Evolutionary conservation across 2,113 vertebrate species (phyloP), one percentile per base, ranked within the genome.

Genomic region (Clarias macrocephalus): DNA sequence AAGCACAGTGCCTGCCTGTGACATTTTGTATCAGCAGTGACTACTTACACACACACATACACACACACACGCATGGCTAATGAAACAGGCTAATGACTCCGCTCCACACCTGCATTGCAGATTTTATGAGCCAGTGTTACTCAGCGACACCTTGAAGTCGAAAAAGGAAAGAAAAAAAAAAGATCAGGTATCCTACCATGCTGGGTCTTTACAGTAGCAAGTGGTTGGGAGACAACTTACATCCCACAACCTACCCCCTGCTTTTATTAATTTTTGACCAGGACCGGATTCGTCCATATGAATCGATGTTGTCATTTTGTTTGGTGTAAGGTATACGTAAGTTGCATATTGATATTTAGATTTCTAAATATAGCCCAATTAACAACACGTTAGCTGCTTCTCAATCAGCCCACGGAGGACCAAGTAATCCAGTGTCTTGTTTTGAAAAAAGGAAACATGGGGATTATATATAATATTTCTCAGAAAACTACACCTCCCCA

Each of bases 351-450:
- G 84, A 88, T 91, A 21, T 42, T 81, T 12, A 88, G 87, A 84
- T 92, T 92, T 93, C 89, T 92, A 93, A 93, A 94, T 89, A 92
- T 89, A 92, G 88, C 30, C 95, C 93, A 94, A 95, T 95, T 94
- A 93, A 94, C 95, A 91, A 92, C 95, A 94, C 95, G 92, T 96
- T 97, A 95, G 94, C 96, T 95, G 96, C 95, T 96, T 97, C 96
- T 97, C 96, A 94, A 95, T 95, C 96, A 96, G 96, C 95, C 94
- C 95, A 96, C 81, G 91, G 91, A 94, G 95, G 95, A 94, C 95
- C 80, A 96, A 96, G 93, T 92, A 96, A 95, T 95, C 93, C 95
- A 94, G 95, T 95, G 96, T 95, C 96, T 96, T 97, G 97, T 97
- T 97, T 97, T 95, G 95, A 94, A 96, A 97, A 96, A 95, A 95